phyloP scores from a whole-genome alignment of 2,797 vertebrate species.

The Cichlasoma orientale region DNA sequence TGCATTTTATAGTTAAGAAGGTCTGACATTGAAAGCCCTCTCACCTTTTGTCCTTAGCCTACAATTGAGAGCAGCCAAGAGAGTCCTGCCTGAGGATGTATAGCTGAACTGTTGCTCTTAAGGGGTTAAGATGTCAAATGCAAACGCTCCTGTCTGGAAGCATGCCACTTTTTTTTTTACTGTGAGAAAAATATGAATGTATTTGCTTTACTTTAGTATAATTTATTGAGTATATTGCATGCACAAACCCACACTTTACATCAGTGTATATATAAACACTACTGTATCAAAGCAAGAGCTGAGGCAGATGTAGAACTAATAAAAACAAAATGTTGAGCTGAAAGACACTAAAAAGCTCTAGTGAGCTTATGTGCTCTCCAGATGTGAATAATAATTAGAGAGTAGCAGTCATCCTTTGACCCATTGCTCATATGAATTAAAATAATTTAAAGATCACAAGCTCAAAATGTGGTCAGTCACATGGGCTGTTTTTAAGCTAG shows the following conservation, averaged over 20 bases:
- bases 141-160: conserved; percentile 21
- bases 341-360: not conserved
- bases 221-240: not conserved
- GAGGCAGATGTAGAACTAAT: not conserved
- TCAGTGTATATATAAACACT: not conserved
- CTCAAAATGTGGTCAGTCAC: not conserved
- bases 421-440: not conserved
- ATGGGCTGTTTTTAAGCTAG: not conserved
- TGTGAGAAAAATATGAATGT: not conserved
- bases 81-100: conserved; percentile 44
- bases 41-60: conserved; percentile 47
- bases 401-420: not conserved
- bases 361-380: not conserved
- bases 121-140: conserved; percentile 44
- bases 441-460: not conserved
- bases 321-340: not conserved
- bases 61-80: conserved; percentile 37
- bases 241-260: not conserved
- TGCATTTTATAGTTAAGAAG: conserved; percentile 14
- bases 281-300: not conserved
- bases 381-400: not conserved
- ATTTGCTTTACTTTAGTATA: conserved; percentile 7
- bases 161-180: not conserved
- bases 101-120: conserved; percentile 23
- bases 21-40: conserved; percentile 14